Conservation (phyloP, 1,140 invertebrate species). For the Amyelois transitella region DNA sequence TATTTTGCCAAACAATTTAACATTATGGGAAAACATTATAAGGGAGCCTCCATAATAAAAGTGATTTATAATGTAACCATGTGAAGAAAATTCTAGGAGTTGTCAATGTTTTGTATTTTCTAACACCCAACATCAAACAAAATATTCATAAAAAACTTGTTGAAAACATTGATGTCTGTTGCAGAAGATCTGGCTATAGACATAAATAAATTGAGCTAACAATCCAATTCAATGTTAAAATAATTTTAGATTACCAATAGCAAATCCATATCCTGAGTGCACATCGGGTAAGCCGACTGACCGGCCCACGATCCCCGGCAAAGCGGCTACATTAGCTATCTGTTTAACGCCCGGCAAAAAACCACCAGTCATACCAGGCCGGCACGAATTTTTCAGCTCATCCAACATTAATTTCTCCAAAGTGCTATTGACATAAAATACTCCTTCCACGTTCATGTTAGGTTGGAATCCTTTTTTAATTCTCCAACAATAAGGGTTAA, state of each 20-base stretch:
- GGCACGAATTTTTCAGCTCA: constrained; percentile 92
- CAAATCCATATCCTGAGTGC: constrained; percentile 99
- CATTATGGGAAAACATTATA: too few relatives aligned
- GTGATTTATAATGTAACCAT: too few relatives aligned
- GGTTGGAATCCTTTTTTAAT: constrained; percentile 99
- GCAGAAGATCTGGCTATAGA: too few relatives aligned
- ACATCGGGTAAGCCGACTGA: constrained; percentile 97
- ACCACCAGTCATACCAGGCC: constrained; percentile 91
- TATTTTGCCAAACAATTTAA: too few relatives aligned
- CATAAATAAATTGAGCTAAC: too few relatives aligned
- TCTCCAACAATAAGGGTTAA: constrained; percentile 89
- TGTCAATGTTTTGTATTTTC: too few relatives aligned
- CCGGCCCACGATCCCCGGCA: constrained; percentile 97
- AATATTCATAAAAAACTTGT: too few relatives aligned
- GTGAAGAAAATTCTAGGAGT: too few relatives aligned
- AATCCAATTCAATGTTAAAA: background rate
- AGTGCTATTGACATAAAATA: constrained; percentile 97
- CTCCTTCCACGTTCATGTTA: constrained; percentile 99
- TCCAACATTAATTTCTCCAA: constrained; percentile 99
- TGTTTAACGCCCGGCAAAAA: constrained; percentile 99
- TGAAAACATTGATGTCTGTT: too few relatives aligned
- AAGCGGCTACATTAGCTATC: constrained; percentile 98
- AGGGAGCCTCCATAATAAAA: too few relatives aligned
- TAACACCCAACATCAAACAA: too few relatives aligned
- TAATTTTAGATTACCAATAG: constrained; percentile 82